These are phyloP conservation scores for Oscheius sp. DNA, from an alignment of 2,888 invertebrate genomes.

Conservation along the genomic window DNA sequence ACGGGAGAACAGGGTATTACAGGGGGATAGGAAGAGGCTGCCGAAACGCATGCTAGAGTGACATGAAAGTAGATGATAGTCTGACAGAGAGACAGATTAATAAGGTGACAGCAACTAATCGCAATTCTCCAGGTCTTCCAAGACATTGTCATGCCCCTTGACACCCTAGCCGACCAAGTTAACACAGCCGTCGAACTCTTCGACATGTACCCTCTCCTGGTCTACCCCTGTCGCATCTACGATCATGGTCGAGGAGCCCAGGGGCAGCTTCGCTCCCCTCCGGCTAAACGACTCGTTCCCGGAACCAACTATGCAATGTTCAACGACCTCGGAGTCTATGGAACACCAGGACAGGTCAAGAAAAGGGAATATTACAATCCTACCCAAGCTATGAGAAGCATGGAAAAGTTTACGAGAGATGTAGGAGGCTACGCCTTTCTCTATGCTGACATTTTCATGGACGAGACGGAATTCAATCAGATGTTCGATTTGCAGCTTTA, in stretches of 20 bases:
- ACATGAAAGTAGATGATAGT: too few relatives aligned
- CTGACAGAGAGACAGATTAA: too few relatives aligned
- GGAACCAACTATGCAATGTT: conserved; percentile 81
- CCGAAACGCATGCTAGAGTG: too few relatives aligned
- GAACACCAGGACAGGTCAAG: conserved; percentile 81
- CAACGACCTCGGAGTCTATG: conserved; percentile 82
- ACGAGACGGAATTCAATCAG: conserved; percentile 79
- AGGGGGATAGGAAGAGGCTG: too few relatives aligned
- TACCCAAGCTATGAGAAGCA: conserved; percentile 80
- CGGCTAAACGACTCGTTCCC: conserved; percentile 79
- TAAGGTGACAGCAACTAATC: too few relatives aligned
- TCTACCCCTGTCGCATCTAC: conserved; percentile 81
- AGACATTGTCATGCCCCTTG: conserved; percentile 81
- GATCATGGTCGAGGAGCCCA: conserved; percentile 78
- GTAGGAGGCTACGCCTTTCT: conserved; percentile 81
- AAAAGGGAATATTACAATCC: conserved; percentile 78
- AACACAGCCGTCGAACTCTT: conserved; percentile 75
- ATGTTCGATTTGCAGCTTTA: conserved; percentile 82
- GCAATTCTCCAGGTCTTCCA: conserved; percentile 78
- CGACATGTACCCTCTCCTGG: conserved; percentile 81
- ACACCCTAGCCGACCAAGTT: conserved; percentile 80
- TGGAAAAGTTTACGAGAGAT: conserved; percentile 82
- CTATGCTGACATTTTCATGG: conserved; percentile 83
- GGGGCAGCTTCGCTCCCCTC: conserved; percentile 76
- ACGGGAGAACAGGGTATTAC: too few relatives aligned